Evolutionary conservation across 2,888 invertebrate genomes (phyloP).

Genomic region (Perizoma flavofasciatum): DNA sequence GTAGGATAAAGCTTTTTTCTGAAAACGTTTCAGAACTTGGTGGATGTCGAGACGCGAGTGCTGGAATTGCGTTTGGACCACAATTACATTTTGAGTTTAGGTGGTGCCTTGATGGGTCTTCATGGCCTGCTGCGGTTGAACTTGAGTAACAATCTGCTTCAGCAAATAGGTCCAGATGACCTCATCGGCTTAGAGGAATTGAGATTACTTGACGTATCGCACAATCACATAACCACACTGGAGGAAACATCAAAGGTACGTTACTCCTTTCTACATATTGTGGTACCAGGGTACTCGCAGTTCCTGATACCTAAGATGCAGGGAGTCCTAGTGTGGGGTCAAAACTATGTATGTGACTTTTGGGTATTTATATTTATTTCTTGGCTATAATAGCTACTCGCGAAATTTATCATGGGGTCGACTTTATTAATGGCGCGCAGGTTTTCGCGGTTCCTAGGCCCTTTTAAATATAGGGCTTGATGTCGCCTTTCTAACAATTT

Average conservation of each 20-base stretch:
- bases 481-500: no score
- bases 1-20: no score
- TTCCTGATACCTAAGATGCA: no score
- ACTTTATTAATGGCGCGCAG: no score
- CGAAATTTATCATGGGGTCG: no score
- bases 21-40: conserved; percentile 84
- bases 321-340: no score
- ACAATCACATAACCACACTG: conserved; percentile 89
- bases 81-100: conserved; percentile 88
- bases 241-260: conserved; percentile 92
- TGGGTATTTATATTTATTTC: no score
- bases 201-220: conserved; percentile 89
- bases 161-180: conserved; percentile 89
- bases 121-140: conserved; percentile 89
- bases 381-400: no score
- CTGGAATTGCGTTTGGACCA: conserved; percentile 89
- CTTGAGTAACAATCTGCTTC: conserved; percentile 89
- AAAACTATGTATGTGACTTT: no score
- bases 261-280: conserved; percentile 12
- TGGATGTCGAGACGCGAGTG: conserved; percentile 90
- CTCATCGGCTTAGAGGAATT: conserved; percentile 90
- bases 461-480: no score
- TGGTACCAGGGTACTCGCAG: no score
- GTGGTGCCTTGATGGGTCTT: conserved; percentile 90
- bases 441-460: no score